Conservation (phyloP, 2,888 invertebrate genomes). For the Lysandra coridon region DNA sequence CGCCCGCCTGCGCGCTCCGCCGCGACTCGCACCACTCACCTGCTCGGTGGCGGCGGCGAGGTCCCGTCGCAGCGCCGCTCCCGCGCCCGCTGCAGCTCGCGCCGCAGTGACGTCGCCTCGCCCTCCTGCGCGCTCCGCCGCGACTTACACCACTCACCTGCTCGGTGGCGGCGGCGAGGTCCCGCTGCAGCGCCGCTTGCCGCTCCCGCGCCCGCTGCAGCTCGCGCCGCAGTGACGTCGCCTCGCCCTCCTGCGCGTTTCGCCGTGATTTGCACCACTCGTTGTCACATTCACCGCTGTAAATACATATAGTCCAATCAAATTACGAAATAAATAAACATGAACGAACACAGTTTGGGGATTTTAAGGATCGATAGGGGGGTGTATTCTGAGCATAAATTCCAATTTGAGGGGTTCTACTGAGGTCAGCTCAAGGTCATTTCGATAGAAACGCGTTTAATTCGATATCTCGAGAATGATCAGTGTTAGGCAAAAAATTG, state of each 20-base stretch:
- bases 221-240: conserved; percentile 78
- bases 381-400: too few relatives aligned
- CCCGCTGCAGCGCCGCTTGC: conserved; percentile 52
- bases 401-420: too few relatives aligned
- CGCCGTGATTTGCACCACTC: conserved; percentile 80
- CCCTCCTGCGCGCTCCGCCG: conserved; percentile 77
- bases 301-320: not conserved
- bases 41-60: conserved; percentile 56
- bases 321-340: too few relatives aligned
- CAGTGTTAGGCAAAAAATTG: too few relatives aligned
- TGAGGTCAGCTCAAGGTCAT: too few relatives aligned
- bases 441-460: too few relatives aligned
- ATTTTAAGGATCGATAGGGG: too few relatives aligned
- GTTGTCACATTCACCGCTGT: conserved; percentile 64
- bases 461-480: too few relatives aligned
- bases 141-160: conserved; percentile 77
- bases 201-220: conserved; percentile 56
- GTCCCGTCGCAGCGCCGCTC: conserved; percentile 57
- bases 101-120: conserved; percentile 77
- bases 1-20: conserved; percentile 44
- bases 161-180: conserved; percentile 54
- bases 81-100: conserved; percentile 57
- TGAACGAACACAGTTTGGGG: too few relatives aligned
- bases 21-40: conserved; percentile 61
- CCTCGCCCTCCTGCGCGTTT: conserved; percentile 69